Evolutionary conservation across 1,140 invertebrate genomes (phyloP).

Genomic region (Antheraea pernyi): DNA sequence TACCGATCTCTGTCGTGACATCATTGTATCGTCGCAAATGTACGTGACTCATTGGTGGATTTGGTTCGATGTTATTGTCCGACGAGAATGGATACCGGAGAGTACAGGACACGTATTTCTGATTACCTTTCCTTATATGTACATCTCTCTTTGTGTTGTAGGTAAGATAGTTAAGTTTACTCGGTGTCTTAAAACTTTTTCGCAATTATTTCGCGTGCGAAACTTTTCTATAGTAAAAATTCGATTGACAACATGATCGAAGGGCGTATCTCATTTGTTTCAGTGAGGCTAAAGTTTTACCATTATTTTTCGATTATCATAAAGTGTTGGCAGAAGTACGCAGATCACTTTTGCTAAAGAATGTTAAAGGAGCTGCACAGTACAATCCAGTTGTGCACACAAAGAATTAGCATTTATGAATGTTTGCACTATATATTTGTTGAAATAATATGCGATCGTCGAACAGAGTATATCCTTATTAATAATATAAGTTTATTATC

Average conservation of each 20-base stretch:
- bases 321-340: no score
- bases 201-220: not conserved
- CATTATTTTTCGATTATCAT: no score
- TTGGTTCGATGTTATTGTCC: not conserved
- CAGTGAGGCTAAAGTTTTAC: no score
- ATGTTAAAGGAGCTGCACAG: no score
- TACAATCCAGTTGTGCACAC: no score
- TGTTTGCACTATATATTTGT: not conserved
- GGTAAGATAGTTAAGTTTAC: not conserved
- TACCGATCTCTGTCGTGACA: not conserved
- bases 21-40: slow-evolving; percentile 15
- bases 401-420: no score
- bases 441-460: not conserved
- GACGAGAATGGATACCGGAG: not conserved
- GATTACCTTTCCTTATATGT: not conserved
- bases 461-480: not conserved
- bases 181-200: not conserved
- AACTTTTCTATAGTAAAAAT: not conserved
- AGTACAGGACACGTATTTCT: not conserved
- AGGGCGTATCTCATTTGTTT: no score
- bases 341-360: no score
- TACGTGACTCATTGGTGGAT: slow-evolving; percentile 5
- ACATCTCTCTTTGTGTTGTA: not conserved
- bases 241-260: not conserved
- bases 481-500: not conserved